Evolutionary conservation across 2,113 vertebrate genomes (phyloP).

Genomic region (Sakesphorus luctuosus): DNA sequence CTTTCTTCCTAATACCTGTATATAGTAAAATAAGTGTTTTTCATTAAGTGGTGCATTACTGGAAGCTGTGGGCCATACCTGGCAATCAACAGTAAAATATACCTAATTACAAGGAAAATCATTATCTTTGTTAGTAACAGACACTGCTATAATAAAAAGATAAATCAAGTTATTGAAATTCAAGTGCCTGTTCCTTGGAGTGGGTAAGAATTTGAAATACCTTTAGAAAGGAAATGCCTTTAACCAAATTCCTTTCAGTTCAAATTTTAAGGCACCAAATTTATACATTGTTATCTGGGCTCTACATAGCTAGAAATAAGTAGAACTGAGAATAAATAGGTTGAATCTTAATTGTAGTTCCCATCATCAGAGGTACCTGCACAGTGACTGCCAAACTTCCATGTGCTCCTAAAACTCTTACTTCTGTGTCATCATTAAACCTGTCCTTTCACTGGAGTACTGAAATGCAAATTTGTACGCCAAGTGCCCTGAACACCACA

Average conservation of each 20-base stretch:
- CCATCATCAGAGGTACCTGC: not conserved
- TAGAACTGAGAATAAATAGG: not conserved
- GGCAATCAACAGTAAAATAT: not conserved
- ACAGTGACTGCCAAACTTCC: not conserved
- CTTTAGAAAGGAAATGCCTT: not conserved
- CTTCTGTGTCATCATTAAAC: not conserved
- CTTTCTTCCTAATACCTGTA: slow-evolving; percentile 91
- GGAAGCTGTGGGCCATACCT: not conserved
- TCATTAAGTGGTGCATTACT: not conserved
- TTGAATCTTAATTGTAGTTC: not conserved
- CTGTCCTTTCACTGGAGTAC: not conserved
- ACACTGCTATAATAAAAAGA: not conserved
- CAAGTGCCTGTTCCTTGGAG: not conserved
- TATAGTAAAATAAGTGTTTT: not conserved
- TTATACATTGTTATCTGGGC: not conserved
- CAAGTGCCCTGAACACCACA: not conserved
- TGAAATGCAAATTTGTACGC: not conserved
- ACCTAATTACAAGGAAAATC: not conserved
- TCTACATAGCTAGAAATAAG: not conserved
- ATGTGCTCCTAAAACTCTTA: not conserved
- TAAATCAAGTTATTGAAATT: not conserved
- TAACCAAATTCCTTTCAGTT: not conserved
- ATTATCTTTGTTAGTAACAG: not conserved
- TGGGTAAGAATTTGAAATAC: not conserved
- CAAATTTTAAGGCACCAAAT: not conserved